A percentile compares a stretch with the other conserved stretches of the same genome.
Conservation (phyloP, 2,888 invertebrate species). For the Pyrocoelia pectoralis region DNA sequence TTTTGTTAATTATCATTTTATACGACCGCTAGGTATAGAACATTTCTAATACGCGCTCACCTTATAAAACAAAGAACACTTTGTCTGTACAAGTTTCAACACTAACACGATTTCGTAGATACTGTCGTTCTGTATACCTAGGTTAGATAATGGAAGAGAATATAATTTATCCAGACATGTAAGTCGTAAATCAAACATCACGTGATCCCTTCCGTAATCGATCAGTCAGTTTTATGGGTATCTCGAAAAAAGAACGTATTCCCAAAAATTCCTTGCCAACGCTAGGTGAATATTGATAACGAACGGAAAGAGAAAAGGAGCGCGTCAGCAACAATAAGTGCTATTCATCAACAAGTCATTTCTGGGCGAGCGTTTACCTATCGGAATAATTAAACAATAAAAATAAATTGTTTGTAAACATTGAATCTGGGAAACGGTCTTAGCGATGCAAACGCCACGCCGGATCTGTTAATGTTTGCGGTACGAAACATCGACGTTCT, state of each 20-base stretch:
- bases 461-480: background rate
- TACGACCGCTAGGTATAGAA: no score
- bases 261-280: background rate
- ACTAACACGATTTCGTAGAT: no score
- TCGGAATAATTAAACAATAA: background rate
- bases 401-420: background rate
- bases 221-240: slow-evolving; percentile 7
- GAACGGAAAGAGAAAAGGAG: background rate
- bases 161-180: background rate
- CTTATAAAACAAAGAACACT: no score
- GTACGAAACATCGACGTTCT: background rate
- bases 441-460: background rate
- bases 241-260: background rate
- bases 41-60: no score
- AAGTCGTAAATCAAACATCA: background rate
- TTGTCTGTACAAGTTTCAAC: no score
- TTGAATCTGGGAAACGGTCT: background rate
- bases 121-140: background rate
- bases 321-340: background rate
- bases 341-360: background rate
- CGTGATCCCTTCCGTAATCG: background rate
- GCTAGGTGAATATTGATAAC: background rate
- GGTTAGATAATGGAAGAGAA: slow-evolving; percentile 1
- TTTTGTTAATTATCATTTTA: no score
- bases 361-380: background rate